These are phyloP conservation scores for Hipparchia sbordonii DNA, from an alignment of 2,888 invertebrate genomes.

Conservation along the genomic window DNA sequence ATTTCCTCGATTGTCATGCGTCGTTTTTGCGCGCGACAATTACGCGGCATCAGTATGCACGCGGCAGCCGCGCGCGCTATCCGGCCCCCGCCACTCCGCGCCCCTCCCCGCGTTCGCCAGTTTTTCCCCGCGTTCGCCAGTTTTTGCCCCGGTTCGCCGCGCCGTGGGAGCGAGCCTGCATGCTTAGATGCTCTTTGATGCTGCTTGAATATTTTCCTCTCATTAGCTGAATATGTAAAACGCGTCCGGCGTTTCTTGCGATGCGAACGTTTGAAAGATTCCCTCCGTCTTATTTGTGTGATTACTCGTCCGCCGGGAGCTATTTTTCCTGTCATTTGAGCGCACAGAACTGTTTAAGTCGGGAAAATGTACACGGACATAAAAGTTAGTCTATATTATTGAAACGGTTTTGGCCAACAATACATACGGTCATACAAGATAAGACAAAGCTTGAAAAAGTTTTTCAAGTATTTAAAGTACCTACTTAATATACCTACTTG, in stretches of 20 bases:
- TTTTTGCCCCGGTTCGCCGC: conserved; percentile 48
- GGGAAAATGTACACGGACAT: neutral
- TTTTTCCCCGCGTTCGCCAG: conserved; percentile 44
- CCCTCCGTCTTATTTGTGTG: neutral
- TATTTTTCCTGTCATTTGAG: conserved; percentile 4
- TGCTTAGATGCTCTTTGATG: conserved; percentile 43
- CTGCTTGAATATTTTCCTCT: conserved; percentile 47
- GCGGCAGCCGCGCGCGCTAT: conserved; percentile 55
- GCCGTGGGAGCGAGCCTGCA: conserved; percentile 58
- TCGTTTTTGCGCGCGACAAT: conserved; percentile 72
- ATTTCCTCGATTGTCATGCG: conserved; percentile 75
- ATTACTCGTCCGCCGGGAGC: neutral
- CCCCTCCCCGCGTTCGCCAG: conserved; percentile 42
- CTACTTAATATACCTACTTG: no score
- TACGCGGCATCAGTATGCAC: conserved; percentile 75
- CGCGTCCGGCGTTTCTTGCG: conserved; percentile 34
- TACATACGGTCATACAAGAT: no score
- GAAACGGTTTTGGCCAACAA: no score
- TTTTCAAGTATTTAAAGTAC: neutral
- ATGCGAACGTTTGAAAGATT: neutral
- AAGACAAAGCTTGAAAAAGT: neutral
- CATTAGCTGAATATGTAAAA: conserved; percentile 39
- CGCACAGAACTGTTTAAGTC: neutral
- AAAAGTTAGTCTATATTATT: no score
- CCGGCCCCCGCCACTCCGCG: conserved; percentile 37